phyloP scores from a whole-genome alignment of 2,888 invertebrate genomes.

The Melieria omissa region DNA sequence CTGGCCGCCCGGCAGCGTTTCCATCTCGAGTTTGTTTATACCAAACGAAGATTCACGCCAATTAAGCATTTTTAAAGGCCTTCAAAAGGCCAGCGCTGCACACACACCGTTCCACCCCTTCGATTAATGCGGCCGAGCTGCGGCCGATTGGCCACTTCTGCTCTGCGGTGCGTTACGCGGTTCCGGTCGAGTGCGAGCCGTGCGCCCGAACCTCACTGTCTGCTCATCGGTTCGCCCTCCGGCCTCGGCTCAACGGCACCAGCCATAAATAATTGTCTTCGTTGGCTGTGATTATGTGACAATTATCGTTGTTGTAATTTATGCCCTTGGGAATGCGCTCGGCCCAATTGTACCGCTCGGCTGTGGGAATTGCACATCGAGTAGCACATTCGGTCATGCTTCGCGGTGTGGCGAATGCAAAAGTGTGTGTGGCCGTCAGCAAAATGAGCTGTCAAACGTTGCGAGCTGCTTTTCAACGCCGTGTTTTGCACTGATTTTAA shows the following conservation, averaged over 20 bases:
- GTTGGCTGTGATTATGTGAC: constrained; percentile 56
- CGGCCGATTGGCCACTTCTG: constrained; percentile 22
- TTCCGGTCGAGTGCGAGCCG: constrained; percentile 44
- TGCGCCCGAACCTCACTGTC: neutral
- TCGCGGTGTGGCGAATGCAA: constrained; percentile 47
- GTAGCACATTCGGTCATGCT: neutral
- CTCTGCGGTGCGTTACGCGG: constrained; percentile 48
- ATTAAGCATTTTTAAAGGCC: constrained; percentile 60
- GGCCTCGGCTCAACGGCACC: constrained; percentile 36
- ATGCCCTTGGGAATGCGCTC: constrained; percentile 3
- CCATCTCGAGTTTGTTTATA: constrained; percentile 57
- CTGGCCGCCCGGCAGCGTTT: constrained; percentile 30
- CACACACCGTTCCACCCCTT: constrained; percentile 55
- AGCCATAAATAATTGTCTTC: constrained; percentile 51
- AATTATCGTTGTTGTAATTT: constrained; percentile 52
- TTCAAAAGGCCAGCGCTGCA: constrained; percentile 44
- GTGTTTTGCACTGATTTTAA: neutral
- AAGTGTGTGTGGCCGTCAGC: constrained; percentile 45
- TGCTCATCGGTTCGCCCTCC: neutral
- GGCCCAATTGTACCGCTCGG: neutral
- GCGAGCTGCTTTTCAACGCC: neutral
- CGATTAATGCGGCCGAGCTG: constrained; percentile 53
- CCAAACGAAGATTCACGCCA: constrained; percentile 67
- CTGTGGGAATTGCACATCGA: constrained; percentile 26
- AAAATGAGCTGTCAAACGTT: neutral